Percentiles rank a stretch among this genome's conserved stretches.
phyloP scores from a whole-genome alignment of 2,888 invertebrate species.

The Bellardia bayeri region DNA sequence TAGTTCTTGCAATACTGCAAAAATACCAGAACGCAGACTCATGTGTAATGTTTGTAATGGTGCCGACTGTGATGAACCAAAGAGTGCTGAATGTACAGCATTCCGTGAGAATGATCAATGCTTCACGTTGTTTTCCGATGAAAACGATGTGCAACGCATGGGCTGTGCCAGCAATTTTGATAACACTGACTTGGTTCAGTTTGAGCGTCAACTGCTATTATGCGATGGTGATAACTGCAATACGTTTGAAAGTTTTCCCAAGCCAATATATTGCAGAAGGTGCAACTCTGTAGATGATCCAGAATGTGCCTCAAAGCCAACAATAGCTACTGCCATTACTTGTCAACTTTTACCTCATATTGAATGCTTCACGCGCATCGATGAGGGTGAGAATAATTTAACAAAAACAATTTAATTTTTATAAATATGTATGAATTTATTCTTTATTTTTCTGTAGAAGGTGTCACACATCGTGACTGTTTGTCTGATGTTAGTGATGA shows the following conservation, averaged over 20 bases:
- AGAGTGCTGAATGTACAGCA: slow-evolving; percentile 74
- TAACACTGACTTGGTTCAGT: slow-evolving; percentile 64
- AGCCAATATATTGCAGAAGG: slow-evolving; percentile 69
- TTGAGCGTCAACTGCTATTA: slow-evolving; percentile 76
- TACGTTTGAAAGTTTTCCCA: slow-evolving; percentile 73
- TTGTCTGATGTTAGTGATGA: slow-evolving; percentile 75
- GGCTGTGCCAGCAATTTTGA: slow-evolving; percentile 80
- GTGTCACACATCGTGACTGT: slow-evolving; percentile 79
- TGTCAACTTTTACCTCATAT: slow-evolving; percentile 77
- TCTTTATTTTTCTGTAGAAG: slow-evolving; percentile 72
- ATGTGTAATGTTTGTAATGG: slow-evolving; percentile 77
- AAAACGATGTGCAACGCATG: slow-evolving; percentile 75
- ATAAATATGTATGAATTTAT: slow-evolving; percentile 28
- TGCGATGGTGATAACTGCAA: slow-evolving; percentile 80
- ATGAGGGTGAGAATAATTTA: slow-evolving; percentile 72
- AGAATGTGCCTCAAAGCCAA: slow-evolving; percentile 73
- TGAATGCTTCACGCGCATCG: slow-evolving; percentile 76
- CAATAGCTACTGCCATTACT: rapidly evolving
- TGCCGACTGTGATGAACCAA: slow-evolving; percentile 72
- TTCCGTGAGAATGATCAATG: slow-evolving; percentile 79
- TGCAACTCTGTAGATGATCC: slow-evolving; percentile 76
- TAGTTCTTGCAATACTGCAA: slow-evolving; percentile 76
- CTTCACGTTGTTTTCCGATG: slow-evolving; percentile 77
- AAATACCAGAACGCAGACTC: slow-evolving; percentile 75
- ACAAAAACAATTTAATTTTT: not conserved